Evolutionary conservation across 2,888 invertebrate species (phyloP).

Genomic region (Digitonthophagus gazella): DNA sequence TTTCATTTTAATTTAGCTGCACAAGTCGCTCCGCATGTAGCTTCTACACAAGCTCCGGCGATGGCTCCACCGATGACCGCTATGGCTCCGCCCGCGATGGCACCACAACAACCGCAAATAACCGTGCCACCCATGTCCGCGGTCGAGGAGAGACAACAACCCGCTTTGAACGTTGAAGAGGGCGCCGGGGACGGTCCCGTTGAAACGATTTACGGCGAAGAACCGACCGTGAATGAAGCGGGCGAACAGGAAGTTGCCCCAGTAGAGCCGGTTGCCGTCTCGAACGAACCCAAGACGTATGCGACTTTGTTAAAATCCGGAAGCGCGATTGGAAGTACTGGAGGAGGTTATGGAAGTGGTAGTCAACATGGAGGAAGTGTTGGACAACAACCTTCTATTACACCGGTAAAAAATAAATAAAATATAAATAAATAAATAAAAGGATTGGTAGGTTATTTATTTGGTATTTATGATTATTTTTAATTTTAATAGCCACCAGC

Average conservation of each 20-base stretch:
- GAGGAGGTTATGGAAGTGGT: background rate
- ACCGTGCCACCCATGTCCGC: slow-evolving; percentile 34
- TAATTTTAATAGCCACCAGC: slow-evolving; percentile 45
- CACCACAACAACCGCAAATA: slow-evolving; percentile 36
- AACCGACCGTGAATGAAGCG: slow-evolving; percentile 22
- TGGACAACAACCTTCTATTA: background rate
- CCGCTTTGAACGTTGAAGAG: slow-evolving; percentile 36
- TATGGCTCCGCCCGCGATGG: slow-evolving; percentile 37
- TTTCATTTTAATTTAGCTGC: too few relatives aligned
- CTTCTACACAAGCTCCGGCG: slow-evolving; percentile 37
- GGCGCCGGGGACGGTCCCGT: slow-evolving; percentile 37
- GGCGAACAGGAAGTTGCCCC: background rate
- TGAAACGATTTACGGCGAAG: slow-evolving; percentile 37
- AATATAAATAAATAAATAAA: too few relatives aligned
- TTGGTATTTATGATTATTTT: slow-evolving; percentile 19
- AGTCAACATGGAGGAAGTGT: too few relatives aligned
- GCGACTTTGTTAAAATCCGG: slow-evolving; percentile 75
- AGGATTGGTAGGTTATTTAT: background rate
- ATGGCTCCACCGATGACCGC: slow-evolving; percentile 35
- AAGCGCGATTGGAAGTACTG: slow-evolving; percentile 12
- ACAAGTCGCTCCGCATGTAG: slow-evolving; percentile 38
- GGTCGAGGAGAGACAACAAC: slow-evolving; percentile 36
- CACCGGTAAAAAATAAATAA: slow-evolving; percentile 3
- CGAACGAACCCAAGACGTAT: slow-evolving; percentile 81
- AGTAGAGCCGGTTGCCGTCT: slow-evolving; percentile 32